Base-by-base conservation (phyloP, 2,797 vertebrate genomes). In the Eulemur albifrons region DNA sequence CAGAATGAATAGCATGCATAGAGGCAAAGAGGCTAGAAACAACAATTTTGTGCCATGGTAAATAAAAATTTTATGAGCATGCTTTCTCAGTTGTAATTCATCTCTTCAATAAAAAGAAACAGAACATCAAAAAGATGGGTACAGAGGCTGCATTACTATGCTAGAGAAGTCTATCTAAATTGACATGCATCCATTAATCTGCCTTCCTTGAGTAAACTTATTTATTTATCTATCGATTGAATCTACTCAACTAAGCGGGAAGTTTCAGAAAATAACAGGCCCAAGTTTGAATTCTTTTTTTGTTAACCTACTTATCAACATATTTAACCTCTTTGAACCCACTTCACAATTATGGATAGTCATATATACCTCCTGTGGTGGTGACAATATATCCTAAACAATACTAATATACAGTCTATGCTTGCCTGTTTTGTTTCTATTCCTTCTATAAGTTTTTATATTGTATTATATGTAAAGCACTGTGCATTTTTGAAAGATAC, bases 1-100 rank as follows among this genome's bases (percentile, higher is more conserved):
- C 20, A 72, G 35, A 73, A 84, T 84, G 40, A 92, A 86, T 54
- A 72, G 38, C 27, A 65, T 27, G 21, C 43, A 65, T 0, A 61
- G 21, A 92, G 20, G 13, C 4, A 83, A 89, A 14, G 43, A 92
- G 67, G 35, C 9, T 96, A 65, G 88, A 88, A 83, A 90, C 1
- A 81, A 40, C 61, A 90, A 67, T 96, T 96, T 61, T 57, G 15
- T 85, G 50, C 63, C 38, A 45, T 57, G 76, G 52, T 88, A 72
- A 92, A 97, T 88, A 72, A 92, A 97, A 90, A 50, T 54, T 94
- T 96, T 77, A 77, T 90, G 77, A 90, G 32, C 70, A 8, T 88
- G 35, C 27, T 82, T 95, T 92, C 45, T 88, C 12, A 3, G 14
- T 59, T 88, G 20, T 83, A 70, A 93, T 87, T 96, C 18, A 96